Evolutionary conservation across 2,797 vertebrate genomes (phyloP), one percentile per base, ranked within the genome.

Genomic region (Hoplostethus atlanticus): DNA sequence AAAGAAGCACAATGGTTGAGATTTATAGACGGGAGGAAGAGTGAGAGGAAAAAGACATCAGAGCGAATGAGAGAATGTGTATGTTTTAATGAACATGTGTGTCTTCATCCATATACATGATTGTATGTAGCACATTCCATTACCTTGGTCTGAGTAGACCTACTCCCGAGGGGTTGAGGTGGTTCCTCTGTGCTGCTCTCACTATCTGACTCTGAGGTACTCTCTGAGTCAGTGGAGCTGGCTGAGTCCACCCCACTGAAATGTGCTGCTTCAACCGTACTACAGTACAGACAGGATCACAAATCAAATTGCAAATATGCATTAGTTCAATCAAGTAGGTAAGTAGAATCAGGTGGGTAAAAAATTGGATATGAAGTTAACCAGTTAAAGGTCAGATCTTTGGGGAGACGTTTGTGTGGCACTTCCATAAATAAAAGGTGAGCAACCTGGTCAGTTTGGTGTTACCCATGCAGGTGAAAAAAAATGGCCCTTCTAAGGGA

Each of bases 141-240:
- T 93, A 97, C 96, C 95, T 96, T 94, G 0, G 90, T 73, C 21
- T 92, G 93, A 30, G 93, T 71, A 0, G 91, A 73, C 74, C 46
- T 76, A 55, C 44, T 73, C 52, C 62, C 52, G 0, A 71, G 52
- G 61, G 66, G 91, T 65, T 54, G 91, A 60, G 89, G 79, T 0
- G 87, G 92, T 1, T 86, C 93, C 82, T 96, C 96, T 0, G 89
- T 88, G 84, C 93, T 89, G 56, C 94, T 95, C 0, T 96, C 96
- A 0, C 93, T 94, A 81, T 94, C 94, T 0, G 93, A 93, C 67
- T 97, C 97, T 0, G 95, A 97, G 84, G 96, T 97, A 84, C 94
- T 97, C 77, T 97, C 96, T 0, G 96, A 96, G 71, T 95, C 96
- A n/a, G 95, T 97, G 85, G 95, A 95, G 90, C 94, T 96, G 63